A percentile compares a stretch with the other conserved stretches of the same genome.
Conservation (phyloP, 2,113 vertebrate species). For the Cyanoliseus patagonus region DNA sequence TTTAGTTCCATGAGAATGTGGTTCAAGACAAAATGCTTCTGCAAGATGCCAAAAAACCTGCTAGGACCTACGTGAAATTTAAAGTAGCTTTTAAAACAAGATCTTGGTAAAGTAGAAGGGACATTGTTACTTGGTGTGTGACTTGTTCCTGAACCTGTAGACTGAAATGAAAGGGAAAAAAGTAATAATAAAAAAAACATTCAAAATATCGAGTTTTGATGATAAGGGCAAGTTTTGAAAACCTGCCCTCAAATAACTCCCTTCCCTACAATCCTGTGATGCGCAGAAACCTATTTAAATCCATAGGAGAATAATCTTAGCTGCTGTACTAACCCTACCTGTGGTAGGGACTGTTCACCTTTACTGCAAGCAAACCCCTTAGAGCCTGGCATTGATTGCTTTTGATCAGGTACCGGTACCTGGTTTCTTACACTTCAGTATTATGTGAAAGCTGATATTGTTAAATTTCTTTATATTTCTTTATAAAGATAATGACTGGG, state of each 20-base stretch:
- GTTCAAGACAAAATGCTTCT: background rate
- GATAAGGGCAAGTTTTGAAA: background rate
- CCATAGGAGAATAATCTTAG: background rate
- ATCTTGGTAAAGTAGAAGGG: background rate
- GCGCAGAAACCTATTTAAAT: background rate
- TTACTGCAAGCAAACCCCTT: background rate
- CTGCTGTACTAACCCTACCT: background rate
- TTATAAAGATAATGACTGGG: background rate
- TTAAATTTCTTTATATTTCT: background rate
- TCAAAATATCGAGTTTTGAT: background rate
- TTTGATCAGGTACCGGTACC: background rate
- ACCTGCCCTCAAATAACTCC: background rate
- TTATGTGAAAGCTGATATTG: background rate
- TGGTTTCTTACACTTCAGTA: background rate
- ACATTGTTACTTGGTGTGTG: background rate
- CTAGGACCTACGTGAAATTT: background rate
- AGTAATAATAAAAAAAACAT: background rate
- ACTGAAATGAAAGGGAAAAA: background rate
- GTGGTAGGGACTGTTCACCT: background rate
- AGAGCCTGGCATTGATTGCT: background rate
- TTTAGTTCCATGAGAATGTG: background rate
- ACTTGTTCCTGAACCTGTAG: background rate
- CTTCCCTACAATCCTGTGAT: no score
- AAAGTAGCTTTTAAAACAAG: background rate
- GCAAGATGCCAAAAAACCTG: background rate